Percentiles rank a stretch among this genome's conserved stretches.
phyloP scores from a whole-genome alignment of 2,888 invertebrate species.

The Encarsia formosa region DNA sequence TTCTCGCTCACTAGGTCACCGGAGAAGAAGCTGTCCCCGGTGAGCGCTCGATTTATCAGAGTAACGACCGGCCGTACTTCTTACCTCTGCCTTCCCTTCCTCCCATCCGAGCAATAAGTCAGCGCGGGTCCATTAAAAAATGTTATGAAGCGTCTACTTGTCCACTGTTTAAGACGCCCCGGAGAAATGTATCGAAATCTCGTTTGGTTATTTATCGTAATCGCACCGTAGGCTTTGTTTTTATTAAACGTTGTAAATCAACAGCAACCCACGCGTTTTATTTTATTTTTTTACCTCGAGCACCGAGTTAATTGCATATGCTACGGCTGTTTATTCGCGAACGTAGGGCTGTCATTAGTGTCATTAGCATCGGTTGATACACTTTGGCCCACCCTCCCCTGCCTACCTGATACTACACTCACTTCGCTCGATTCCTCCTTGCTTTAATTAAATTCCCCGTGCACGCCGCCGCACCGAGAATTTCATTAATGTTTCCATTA shows the following conservation, averaged over 20 bases:
- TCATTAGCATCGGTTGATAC: conserved; percentile 12
- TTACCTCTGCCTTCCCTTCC: not conserved
- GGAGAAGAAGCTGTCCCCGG: conserved; percentile 11
- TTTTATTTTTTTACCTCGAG: no score
- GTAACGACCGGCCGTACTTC: conserved; percentile 6
- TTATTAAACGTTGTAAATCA: no score
- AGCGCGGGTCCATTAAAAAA: no score
- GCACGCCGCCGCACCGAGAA: conserved; percentile 5
- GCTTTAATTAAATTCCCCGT: conserved; percentile 23
- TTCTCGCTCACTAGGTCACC: no score
- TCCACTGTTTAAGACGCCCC: no score
- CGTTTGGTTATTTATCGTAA: no score
- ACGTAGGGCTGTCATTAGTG: conserved; percentile 7
- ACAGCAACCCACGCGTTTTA: no score
- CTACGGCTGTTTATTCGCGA: not conserved
- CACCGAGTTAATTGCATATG: not conserved
- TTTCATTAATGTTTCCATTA: conserved; percentile 25
- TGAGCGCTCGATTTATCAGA: conserved; percentile 12
- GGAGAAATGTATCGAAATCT: no score
- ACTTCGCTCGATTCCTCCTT: conserved; percentile 9
- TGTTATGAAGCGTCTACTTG: no score
- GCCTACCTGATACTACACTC: not conserved
- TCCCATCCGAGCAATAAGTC: not conserved
- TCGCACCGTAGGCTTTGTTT: no score
- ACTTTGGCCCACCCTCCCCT: no score